Percentiles rank a stretch among this genome's conserved stretches.
phyloP scores from a whole-genome alignment of 2,113 vertebrate species.

The Phyllostomus discolor region DNA sequence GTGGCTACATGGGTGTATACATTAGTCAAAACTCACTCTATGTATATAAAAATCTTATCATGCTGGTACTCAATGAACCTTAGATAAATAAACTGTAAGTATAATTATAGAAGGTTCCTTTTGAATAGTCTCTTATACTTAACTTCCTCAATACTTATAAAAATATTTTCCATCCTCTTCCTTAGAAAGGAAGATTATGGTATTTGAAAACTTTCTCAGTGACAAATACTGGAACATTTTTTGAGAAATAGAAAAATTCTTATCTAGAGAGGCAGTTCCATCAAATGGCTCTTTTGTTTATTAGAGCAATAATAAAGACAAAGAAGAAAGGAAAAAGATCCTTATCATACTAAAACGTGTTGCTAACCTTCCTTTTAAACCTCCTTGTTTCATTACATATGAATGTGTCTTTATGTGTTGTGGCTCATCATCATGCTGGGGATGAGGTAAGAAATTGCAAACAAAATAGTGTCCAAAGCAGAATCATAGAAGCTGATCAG shows the following conservation, averaged over 20 bases:
- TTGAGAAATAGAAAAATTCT: slow-evolving; percentile 10
- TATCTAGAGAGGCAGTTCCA: not conserved
- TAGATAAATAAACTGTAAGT: slow-evolving; percentile 4
- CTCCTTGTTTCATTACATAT: not conserved
- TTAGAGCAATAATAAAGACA: slow-evolving; percentile 27
- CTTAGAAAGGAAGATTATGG: not conserved
- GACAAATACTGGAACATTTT: not conserved
- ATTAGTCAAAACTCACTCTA: slow-evolving; percentile 20
- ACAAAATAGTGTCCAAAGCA: not conserved
- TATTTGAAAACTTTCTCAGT: slow-evolving; percentile 3
- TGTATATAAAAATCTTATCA: slow-evolving; percentile 2
- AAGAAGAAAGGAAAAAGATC: not conserved
- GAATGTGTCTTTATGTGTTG: not conserved
- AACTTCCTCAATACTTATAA: not conserved
- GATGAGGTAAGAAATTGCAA: not conserved
- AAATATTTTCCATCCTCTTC: not conserved
- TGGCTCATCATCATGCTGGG: not conserved
- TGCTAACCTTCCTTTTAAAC: not conserved
- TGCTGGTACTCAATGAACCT: not conserved
- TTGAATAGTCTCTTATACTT: not conserved
- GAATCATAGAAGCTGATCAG: not conserved
- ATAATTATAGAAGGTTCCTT: not conserved
- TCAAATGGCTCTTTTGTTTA: not conserved
- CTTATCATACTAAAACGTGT: not conserved
- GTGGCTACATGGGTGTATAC: not conserved